Conservation (phyloP, 2,888 invertebrate genomes). For the Brachyptera putata region DNA sequence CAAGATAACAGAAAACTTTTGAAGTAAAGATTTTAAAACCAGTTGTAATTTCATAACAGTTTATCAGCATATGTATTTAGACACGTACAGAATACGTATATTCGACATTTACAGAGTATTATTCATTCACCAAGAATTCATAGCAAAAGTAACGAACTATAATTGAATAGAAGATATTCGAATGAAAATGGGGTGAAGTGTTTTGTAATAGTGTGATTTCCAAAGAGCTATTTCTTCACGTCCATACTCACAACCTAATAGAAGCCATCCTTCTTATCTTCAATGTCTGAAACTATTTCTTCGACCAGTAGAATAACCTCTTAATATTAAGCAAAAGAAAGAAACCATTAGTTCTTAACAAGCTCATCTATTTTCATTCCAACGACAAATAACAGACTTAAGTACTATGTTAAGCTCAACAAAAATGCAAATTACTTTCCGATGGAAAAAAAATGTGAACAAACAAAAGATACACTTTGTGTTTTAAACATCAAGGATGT, state of each 20-base stretch:
- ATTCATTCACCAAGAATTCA: too few species aligned
- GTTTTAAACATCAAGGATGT: not conserved
- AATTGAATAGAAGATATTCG: too few species aligned
- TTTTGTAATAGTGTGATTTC: too few species aligned
- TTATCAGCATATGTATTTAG: too few species aligned
- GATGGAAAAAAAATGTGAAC: not conserved
- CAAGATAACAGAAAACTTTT: not conserved
- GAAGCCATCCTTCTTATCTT: conserved; percentile 12
- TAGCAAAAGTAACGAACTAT: too few species aligned
- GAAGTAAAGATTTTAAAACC: too few species aligned
- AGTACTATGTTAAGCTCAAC: conserved; percentile 9
- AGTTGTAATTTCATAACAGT: too few species aligned
- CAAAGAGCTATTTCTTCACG: not conserved
- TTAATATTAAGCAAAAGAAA: conserved; percentile 5
- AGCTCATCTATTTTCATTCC: not conserved
- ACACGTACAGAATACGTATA: too few species aligned
- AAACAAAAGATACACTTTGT: not conserved
- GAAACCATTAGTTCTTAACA: conserved; percentile 7
- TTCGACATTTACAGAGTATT: too few species aligned
- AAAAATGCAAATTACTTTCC: conserved; percentile 11
- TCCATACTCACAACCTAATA: conserved; percentile 4
- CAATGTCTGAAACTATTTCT: not conserved
- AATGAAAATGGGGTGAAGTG: too few species aligned
- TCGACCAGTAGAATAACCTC: not conserved
- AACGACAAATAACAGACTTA: conserved; percentile 7